Evolutionary conservation across 2,888 invertebrate genomes (phyloP).

Genomic region (Biston stratarius): DNA sequence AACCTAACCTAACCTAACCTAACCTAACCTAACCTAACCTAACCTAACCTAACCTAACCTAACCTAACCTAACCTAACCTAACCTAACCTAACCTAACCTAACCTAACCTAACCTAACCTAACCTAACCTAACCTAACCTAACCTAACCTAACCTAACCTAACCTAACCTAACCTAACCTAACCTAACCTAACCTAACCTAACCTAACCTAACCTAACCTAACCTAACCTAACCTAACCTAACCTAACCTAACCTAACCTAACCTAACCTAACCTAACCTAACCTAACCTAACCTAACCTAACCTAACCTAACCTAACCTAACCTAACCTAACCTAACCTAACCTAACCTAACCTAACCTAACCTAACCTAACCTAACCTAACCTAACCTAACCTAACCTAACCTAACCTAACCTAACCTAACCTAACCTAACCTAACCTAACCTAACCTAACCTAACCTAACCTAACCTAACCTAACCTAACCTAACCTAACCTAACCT

Average conservation of each 20-base stretch:
- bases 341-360: constrained; percentile 34
- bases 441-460: constrained; percentile 19
- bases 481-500: constrained; percentile 17
- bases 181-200: constrained; percentile 23
- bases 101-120: constrained; percentile 9
- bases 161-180: constrained; percentile 6
- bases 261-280: constrained; percentile 33
- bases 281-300: constrained; percentile 31
- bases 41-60: constrained; percentile 7
- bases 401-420: constrained; percentile 35
- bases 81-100: constrained; percentile 8
- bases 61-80: constrained; percentile 7
- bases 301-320: constrained; percentile 25
- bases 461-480: constrained; percentile 2
- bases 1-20: constrained; percentile 36
- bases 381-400: constrained; percentile 35
- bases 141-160: constrained; percentile 17
- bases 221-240: not conserved
- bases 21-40: constrained; percentile 23
- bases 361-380: constrained; percentile 34
- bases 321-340: constrained; percentile 22
- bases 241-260: constrained; percentile 31
- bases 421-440: constrained; percentile 36
- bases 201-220: constrained; percentile 9
- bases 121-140: constrained; percentile 8